Evolutionary conservation across 2,113 vertebrate species (phyloP), one percentile per base, ranked within the genome.

Genomic region (Gallinago paraguaiae): DNA sequence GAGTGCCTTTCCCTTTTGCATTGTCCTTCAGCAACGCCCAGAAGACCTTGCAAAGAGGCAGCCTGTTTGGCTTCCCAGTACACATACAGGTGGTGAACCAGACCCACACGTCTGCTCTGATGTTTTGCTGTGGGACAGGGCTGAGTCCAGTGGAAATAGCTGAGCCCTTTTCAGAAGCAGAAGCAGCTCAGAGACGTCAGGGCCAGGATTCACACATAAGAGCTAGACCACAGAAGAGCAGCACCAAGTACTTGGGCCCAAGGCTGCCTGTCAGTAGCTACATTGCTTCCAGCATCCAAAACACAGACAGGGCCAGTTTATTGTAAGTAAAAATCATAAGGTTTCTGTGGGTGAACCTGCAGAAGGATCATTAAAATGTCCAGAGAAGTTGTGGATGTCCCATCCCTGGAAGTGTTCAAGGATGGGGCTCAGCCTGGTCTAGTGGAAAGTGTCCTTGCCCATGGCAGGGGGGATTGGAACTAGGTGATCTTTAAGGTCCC

Each of bases 181-280:
- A 67, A 48, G 41, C 11, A 81, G 43, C 69, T 84, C 60, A 71
- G 43, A 19, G 28, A 53, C 12, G 37, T 68, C 13, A n/a, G 24
- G 6, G 48, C 3, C 33, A 16, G 6, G 20, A 39, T 64, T 41
- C 53, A 45, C 3, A 6, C 65, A 71, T 80, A 53, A 85, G 19
- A 48, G 18, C 16, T 41, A 27, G 28, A 53, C 75, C 1, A 8
- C 30, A 25, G 11, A 22, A 20, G 37, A 65, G 54, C 46, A 81
- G 33, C 37, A 13, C 14, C 13, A 46, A 51, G 31, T 5, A 12
- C 17, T 59, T 64, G 33, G 30, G 20, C 14, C 37, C 28, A 63
- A 80, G 70, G 54, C 10, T 88, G 41, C 19, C 25, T 4, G 0
- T 37, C 0, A 0, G 17, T 86, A 33, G 10, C 16, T n/a, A 1